phyloP scores from a whole-genome alignment of 2,113 vertebrate species.

The Pantherophis guttatus region DNA sequence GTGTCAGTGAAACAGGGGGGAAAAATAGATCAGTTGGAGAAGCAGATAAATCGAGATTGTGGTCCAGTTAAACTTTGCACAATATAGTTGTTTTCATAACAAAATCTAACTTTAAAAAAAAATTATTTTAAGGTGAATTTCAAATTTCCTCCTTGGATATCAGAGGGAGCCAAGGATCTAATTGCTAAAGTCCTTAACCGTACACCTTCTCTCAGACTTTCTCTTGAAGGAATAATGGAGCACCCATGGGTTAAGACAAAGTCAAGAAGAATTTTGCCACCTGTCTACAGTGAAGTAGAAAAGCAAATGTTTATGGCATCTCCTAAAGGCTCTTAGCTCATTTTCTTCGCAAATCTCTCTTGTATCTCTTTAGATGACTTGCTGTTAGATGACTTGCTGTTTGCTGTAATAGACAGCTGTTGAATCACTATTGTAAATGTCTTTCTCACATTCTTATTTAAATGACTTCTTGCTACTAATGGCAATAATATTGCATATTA shows the following conservation, averaged over 20 bases:
- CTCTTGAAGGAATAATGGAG: conserved; percentile 17
- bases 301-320: not conserved
- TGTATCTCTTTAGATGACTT: not conserved
- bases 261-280: conserved; percentile 29
- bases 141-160: conserved; percentile 18
- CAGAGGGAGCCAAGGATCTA: conserved; percentile 23
- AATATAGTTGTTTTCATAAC: not conserved
- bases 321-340: not conserved
- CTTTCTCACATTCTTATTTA: not conserved
- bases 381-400: not conserved
- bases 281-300: conserved; percentile 4
- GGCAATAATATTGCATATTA: not conserved
- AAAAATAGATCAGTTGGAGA: not conserved
- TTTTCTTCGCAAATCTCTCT: not conserved
- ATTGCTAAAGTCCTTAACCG: conserved; percentile 25
- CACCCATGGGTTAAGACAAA: conserved; percentile 37
- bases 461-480: not conserved
- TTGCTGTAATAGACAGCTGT: not conserved
- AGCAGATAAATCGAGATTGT: not conserved
- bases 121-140: conserved; percentile 18
- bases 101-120: not conserved
- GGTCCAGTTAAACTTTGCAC: not conserved
- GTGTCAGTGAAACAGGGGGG: not conserved
- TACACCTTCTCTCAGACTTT: not conserved
- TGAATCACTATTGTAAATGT: not conserved